These are phyloP conservation scores for Lytechinus variegatus DNA, from an alignment of 35 echinoderm and acorn worm species.

Conservation along the genomic window DNA sequence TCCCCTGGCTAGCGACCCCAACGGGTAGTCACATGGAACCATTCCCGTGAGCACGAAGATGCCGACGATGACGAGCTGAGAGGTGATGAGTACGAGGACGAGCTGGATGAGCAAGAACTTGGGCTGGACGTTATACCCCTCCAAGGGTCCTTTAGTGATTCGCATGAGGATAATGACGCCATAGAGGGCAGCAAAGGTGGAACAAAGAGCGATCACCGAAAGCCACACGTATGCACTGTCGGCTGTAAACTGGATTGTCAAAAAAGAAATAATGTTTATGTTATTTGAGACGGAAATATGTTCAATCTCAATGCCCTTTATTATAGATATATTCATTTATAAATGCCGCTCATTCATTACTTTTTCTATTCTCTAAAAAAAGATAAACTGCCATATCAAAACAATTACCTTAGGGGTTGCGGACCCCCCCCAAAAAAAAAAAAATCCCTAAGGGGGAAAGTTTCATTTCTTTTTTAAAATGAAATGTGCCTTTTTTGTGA, in stretches of 20 bases:
- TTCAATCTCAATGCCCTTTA: too few species aligned
- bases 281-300: too few species aligned
- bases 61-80: conserved; percentile 71
- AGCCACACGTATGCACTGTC: conserved; percentile 85
- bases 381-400: too few species aligned
- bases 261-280: neutral
- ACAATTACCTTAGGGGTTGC: too few species aligned
- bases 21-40: conserved; percentile 75
- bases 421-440: too few species aligned
- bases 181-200: conserved; percentile 81
- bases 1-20: conserved; percentile 70
- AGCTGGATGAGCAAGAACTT: conserved; percentile 92
- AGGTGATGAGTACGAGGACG: conserved; percentile 74
- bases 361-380: too few species aligned
- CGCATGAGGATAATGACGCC: conserved; percentile 81
- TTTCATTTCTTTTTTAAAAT: too few species aligned
- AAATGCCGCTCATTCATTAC: too few species aligned
- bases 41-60: conserved; percentile 45
- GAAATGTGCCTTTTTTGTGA: too few species aligned
- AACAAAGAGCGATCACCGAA: conserved; percentile 67
- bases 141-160: conserved; percentile 71
- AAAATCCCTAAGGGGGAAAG: too few species aligned
- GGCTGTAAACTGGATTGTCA: conserved; percentile 48
- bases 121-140: conserved; percentile 66
- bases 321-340: too few species aligned